Evolutionary conservation across 2,797 vertebrate genomes (phyloP).

Genomic region (Halcyon leucocephala): DNA sequence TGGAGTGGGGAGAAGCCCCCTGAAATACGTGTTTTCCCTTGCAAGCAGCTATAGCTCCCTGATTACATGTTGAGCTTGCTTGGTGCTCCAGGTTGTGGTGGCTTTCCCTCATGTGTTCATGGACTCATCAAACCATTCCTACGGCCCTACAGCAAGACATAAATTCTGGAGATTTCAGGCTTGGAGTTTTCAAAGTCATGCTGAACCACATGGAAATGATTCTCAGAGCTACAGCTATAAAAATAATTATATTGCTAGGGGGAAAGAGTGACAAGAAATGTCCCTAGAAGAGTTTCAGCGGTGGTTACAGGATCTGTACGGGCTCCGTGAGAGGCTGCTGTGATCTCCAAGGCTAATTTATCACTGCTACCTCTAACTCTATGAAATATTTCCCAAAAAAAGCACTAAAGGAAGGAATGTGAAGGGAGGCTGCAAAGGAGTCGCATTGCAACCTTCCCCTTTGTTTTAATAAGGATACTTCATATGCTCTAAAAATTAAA

Average conservation of each 20-base stretch:
- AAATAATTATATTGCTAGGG: neutral
- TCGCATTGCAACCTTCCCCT: accelerated
- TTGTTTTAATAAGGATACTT: neutral
- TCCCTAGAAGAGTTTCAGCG: neutral
- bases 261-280: slow-evolving; percentile 1
- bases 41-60: neutral
- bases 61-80: neutral
- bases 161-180: slow-evolving; percentile 36
- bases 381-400: neutral
- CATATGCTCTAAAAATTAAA: neutral
- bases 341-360: neutral
- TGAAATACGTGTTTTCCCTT: accelerated
- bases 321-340: neutral
- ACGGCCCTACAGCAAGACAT: neutral
- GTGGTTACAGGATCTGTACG: neutral
- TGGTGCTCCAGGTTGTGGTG: neutral
- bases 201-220: slow-evolving; percentile 35
- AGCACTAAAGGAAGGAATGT: neutral
- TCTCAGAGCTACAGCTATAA: slow-evolving; percentile 25
- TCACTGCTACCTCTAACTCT: neutral
- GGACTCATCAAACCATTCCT: neutral
- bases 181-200: neutral
- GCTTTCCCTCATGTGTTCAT: neutral
- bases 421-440: neutral
- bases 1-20: neutral